phyloP scores from a whole-genome alignment of 2,888 invertebrate genomes.

The Phaonia tiefii region DNA sequence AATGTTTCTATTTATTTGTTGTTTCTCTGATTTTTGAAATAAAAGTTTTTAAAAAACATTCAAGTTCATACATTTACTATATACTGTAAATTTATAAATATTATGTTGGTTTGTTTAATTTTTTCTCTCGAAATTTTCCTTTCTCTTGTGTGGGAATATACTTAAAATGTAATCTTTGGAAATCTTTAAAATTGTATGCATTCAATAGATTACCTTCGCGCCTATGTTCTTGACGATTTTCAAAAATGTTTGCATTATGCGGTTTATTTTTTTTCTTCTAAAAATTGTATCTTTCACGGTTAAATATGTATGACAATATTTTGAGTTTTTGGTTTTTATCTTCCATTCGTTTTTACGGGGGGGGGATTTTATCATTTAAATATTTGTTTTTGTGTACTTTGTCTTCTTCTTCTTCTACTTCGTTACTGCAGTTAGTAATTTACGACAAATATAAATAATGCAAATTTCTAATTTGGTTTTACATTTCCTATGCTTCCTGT shows the following conservation, averaged over 20 bases:
- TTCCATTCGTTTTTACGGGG: slow-evolving; percentile 49
- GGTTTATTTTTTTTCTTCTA: slow-evolving; percentile 60
- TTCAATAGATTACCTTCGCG: too few relatives aligned
- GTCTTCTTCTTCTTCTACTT: slow-evolving; percentile 60
- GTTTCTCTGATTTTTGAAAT: too few relatives aligned
- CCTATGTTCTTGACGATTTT: too few relatives aligned
- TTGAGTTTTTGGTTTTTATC: slow-evolving; percentile 56
- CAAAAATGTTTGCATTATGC: slow-evolving; percentile 26
- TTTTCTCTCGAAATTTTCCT: too few relatives aligned
- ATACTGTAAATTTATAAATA: slow-evolving; percentile 8
- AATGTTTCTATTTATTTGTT: too few relatives aligned
- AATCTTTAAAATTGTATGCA: slow-evolving; percentile 59
- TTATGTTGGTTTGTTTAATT: slow-evolving; percentile 36
- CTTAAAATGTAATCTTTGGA: slow-evolving; percentile 67
- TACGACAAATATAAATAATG: slow-evolving; percentile 76
- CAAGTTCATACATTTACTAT: slow-evolving; percentile 38
- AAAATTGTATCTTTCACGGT: slow-evolving; percentile 58
- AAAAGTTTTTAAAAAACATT: slow-evolving; percentile 55
- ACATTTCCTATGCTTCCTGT: slow-evolving; percentile 60
- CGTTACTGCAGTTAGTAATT: slow-evolving; percentile 71
- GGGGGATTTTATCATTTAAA: slow-evolving; percentile 69
- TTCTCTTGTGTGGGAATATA: slow-evolving; percentile 62
- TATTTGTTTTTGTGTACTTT: slow-evolving; percentile 67
- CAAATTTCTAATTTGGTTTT: slow-evolving; percentile 72
- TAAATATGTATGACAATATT: slow-evolving; percentile 61